phyloP scores from a whole-genome alignment of 2,888 invertebrate species.

The Folsomia candida region DNA sequence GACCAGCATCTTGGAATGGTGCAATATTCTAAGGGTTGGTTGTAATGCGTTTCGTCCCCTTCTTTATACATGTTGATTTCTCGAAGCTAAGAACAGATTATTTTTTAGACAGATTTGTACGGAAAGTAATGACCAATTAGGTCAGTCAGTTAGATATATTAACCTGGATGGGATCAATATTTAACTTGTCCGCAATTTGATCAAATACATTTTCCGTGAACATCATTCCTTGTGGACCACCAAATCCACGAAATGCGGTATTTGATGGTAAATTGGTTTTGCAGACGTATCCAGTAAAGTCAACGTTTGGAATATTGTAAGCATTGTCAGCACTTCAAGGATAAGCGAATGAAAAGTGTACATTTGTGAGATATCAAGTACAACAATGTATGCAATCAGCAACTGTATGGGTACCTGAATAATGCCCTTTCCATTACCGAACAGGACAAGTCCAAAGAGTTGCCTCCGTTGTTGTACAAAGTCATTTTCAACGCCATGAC shows the following conservation, averaged over 20 bases:
- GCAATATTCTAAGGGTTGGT: slow-evolving; percentile 70
- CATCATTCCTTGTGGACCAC: slow-evolving; percentile 88
- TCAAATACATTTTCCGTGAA: slow-evolving; percentile 74
- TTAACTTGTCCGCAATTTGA: slow-evolving; percentile 70
- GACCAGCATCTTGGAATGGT: slow-evolving; percentile 74
- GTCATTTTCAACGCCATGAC: slow-evolving; percentile 71
- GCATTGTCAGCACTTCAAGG: slow-evolving; percentile 79
- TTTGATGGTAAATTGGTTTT: slow-evolving; percentile 87
- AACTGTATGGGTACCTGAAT: not conserved
- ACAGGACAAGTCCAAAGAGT: slow-evolving; percentile 73
- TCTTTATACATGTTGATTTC: slow-evolving; percentile 75
- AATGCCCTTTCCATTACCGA: slow-evolving; percentile 26
- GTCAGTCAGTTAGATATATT: not conserved
- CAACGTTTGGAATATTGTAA: slow-evolving; percentile 72
- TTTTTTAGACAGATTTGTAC: not conserved
- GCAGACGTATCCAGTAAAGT: slow-evolving; percentile 71
- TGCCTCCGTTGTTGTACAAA: slow-evolving; percentile 80
- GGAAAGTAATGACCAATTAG: not conserved
- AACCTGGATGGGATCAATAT: slow-evolving; percentile 65
- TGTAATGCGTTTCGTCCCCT: slow-evolving; percentile 74
- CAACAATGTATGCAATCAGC: not conserved
- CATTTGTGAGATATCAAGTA: too few species aligned
- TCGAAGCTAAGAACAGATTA: slow-evolving; percentile 55
- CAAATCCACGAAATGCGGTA: slow-evolving; percentile 90
- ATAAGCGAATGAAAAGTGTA: slow-evolving; percentile 51